Evolutionary conservation across 1,140 invertebrate genomes (phyloP).

Genomic region (Drosophila watanabei): DNA sequence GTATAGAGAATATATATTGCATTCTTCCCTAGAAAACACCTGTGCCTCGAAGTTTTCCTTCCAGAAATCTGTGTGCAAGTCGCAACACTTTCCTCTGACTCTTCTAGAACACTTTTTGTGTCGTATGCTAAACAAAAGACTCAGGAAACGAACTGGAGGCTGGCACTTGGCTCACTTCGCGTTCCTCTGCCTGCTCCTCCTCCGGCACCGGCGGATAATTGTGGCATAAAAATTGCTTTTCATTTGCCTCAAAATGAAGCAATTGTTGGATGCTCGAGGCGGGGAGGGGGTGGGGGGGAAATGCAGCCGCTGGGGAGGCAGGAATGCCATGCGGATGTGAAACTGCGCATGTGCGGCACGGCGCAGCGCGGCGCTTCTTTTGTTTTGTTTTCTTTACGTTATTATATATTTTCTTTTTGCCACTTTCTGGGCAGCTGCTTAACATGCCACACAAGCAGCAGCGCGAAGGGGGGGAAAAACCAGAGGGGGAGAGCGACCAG

Average conservation of each 20-base stretch:
- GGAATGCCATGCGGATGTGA: slow-evolving; percentile 73
- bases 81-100: slow-evolving; percentile 31
- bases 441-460: slow-evolving; percentile 69
- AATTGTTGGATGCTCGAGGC: slow-evolving; percentile 55
- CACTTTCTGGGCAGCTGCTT: slow-evolving; percentile 76
- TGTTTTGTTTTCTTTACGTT: slow-evolving; percentile 51
- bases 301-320: slow-evolving; percentile 10
- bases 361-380: slow-evolving; percentile 57
- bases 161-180: slow-evolving; percentile 42
- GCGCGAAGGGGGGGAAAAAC: slow-evolving; percentile 12
- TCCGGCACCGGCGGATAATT: slow-evolving; percentile 60
- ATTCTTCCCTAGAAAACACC: slow-evolving; percentile 1
- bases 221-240: slow-evolving; percentile 77
- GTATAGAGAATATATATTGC: too few species aligned
- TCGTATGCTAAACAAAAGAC: slow-evolving; percentile 76
- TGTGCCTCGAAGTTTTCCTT: not conserved
- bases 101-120: slow-evolving; percentile 58
- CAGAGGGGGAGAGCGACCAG: not conserved
- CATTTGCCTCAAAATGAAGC: slow-evolving; percentile 77
- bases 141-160: slow-evolving; percentile 62
- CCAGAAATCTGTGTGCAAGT: slow-evolving; percentile 15
- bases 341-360: slow-evolving; percentile 70
- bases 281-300: not conserved
- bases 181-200: slow-evolving; percentile 13
- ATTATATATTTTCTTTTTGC: slow-evolving; percentile 61